These are phyloP conservation scores for Phallusia fumigata DNA, from an alignment of 23 tunicate genomes.

Conservation along the genomic window DNA sequence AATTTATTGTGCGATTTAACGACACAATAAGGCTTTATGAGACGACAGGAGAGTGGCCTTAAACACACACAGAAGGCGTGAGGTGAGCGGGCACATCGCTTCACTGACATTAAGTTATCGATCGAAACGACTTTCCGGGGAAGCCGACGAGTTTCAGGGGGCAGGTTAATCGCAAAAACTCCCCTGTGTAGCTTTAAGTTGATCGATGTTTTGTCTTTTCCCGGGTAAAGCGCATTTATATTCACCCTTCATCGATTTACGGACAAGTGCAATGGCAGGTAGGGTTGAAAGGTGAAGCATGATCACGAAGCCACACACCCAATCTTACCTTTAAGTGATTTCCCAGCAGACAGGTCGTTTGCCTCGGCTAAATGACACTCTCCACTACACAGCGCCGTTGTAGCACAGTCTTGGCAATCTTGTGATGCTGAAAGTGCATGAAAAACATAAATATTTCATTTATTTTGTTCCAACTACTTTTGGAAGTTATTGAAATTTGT, in stretches of 20 bases:
- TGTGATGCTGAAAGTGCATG: too few relatives aligned
- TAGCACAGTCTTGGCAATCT: too few relatives aligned
- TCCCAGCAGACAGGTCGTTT: too few relatives aligned
- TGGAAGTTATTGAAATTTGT: too few relatives aligned
- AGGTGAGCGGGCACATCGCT: not conserved
- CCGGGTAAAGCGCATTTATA: not conserved
- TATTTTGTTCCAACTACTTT: too few relatives aligned
- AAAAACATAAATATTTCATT: too few relatives aligned
- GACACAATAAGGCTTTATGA: slow-evolving; percentile 4
- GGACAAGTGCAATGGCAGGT: too few relatives aligned
- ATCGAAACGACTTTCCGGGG: not conserved
- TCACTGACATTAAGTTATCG: not conserved
- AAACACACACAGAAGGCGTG: not conserved
- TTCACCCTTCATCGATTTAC: not conserved
- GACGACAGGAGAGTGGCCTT: not conserved
- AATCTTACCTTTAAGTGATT: too few relatives aligned
- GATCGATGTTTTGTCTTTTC: not conserved
- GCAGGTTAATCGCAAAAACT: not conserved
- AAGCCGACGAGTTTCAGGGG: not conserved
- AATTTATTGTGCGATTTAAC: slow-evolving; percentile 11
- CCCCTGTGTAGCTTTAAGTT: not conserved
- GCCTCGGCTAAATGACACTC: too few relatives aligned
- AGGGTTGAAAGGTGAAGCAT: too few relatives aligned
- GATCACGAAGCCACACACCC: too few relatives aligned
- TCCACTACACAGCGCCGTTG: too few relatives aligned